phyloP scores from a whole-genome alignment of 2,888 invertebrate species.

The Lithophane ornitopus region DNA sequence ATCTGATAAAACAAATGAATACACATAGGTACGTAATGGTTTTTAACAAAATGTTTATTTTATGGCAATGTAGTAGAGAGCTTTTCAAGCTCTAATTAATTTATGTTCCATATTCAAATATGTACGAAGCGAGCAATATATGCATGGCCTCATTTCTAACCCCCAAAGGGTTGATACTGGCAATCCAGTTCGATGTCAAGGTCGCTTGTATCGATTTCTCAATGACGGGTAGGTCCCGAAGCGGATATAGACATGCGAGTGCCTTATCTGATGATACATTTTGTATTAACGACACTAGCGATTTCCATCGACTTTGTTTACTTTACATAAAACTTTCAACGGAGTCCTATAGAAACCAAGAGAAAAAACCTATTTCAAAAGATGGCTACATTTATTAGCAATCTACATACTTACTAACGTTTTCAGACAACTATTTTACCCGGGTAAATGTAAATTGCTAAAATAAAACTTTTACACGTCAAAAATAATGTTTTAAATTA shows the following conservation, averaged over 20 bases:
- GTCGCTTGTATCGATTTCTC: slow-evolving; percentile 37
- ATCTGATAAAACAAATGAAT: background rate
- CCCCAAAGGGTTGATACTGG: slow-evolving; percentile 27
- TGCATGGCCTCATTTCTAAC: slow-evolving; percentile 7
- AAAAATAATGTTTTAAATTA: background rate
- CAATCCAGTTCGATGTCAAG: slow-evolving; percentile 37
- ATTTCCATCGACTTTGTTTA: background rate
- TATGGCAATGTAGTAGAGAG: background rate
- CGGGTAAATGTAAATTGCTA: background rate
- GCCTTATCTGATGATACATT: slow-evolving; percentile 28
- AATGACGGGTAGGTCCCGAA: slow-evolving; percentile 32
- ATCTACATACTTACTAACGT: background rate
- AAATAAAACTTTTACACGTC: background rate
- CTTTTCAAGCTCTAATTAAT: slow-evolving; percentile 14
- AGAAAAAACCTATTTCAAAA: background rate
- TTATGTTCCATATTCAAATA: slow-evolving; percentile 20
- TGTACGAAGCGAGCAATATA: background rate
- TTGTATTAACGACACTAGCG: background rate
- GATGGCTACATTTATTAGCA: background rate
- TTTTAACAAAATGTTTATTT: slow-evolving; percentile 3
- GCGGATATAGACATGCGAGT: slow-evolving; percentile 35
- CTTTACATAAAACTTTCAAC: background rate
- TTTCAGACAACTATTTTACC: background rate
- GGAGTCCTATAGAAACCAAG: background rate
- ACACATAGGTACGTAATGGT: background rate